These are phyloP conservation scores for Glaucidium brasilianum DNA, from an alignment of 2,113 vertebrate genomes.

Conservation along the genomic window DNA sequence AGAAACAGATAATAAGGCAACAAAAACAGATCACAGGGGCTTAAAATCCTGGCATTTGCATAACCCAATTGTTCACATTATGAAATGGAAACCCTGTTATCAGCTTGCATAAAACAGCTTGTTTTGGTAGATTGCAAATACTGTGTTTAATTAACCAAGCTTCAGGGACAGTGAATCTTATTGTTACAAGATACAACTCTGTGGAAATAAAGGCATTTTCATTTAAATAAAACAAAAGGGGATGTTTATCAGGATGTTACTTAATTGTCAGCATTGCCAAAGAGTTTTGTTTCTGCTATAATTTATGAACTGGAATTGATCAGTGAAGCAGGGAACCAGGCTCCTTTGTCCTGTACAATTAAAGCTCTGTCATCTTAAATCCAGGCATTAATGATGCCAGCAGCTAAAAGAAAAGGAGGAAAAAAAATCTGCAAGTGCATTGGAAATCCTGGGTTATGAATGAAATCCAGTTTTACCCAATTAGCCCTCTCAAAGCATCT, in stretches of 20 bases:
- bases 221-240: slow-evolving; percentile 68
- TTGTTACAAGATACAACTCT: slow-evolving; percentile 60
- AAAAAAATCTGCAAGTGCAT: background rate
- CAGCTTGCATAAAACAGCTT: slow-evolving; percentile 67
- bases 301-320: slow-evolving; percentile 58
- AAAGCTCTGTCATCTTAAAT: slow-evolving; percentile 39
- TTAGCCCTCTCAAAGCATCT: background rate
- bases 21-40: slow-evolving; percentile 61
- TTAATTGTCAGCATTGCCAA: slow-evolving; percentile 63
- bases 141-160: slow-evolving; percentile 71
- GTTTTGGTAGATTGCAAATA: slow-evolving; percentile 67
- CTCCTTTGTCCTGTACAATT: slow-evolving; percentile 30
- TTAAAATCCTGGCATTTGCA: slow-evolving; percentile 60
- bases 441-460: background rate
- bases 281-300: slow-evolving; percentile 51
- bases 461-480: background rate
- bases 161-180: slow-evolving; percentile 65
- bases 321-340: slow-evolving; percentile 5
- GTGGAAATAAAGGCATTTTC: slow-evolving; percentile 65
- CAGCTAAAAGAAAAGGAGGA: background rate
- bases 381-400: background rate
- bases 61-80: slow-evolving; percentile 65
- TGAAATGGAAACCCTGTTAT: slow-evolving; percentile 71
- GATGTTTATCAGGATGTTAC: slow-evolving; percentile 69
- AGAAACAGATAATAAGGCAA: slow-evolving; percentile 62